Evolutionary conservation across 2,797 vertebrate genomes (phyloP).

Genomic region (Pangasius larnaudii): DNA sequence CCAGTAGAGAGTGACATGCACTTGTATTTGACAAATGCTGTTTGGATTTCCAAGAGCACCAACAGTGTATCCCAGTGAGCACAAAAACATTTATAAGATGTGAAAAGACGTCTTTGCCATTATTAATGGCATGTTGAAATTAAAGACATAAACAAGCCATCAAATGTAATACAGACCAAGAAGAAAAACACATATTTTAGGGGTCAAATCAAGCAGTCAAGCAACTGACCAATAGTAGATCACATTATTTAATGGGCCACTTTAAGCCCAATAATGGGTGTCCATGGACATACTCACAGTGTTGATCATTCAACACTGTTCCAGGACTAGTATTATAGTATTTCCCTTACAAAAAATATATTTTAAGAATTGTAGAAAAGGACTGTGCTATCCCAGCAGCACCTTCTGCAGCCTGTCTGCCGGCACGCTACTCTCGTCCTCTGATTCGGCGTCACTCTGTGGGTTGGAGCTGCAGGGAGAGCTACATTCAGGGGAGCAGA

Average conservation of each 20-base stretch:
- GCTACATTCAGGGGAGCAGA: constrained; percentile 96
- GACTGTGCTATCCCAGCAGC: constrained; percentile 85
- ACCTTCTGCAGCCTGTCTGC: constrained; percentile 93
- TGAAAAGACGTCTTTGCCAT: neutral
- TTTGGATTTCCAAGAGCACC: neutral
- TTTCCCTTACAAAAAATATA: neutral
- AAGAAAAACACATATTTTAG: neutral
- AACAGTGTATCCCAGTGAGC: too few relatives aligned
- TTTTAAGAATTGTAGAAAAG: neutral
- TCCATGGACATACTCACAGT: neutral
- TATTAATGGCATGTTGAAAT: neutral
- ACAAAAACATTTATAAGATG: neutral
- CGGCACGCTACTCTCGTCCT: constrained; percentile 89
- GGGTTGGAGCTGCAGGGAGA: constrained; percentile 93
- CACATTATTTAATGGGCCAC: neutral
- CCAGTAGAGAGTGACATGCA: neutral
- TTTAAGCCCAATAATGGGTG: neutral
- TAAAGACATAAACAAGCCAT: neutral
- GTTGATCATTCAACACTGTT: neutral
- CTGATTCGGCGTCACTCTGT: constrained; percentile 93
- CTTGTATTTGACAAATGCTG: neutral
- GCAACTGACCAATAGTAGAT: neutral
- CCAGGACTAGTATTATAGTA: neutral
- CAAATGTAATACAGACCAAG: neutral
- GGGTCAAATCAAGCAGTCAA: neutral